phyloP scores from a whole-genome alignment of 1,140 invertebrate species.

The Pseudomyrmex concolor region DNA sequence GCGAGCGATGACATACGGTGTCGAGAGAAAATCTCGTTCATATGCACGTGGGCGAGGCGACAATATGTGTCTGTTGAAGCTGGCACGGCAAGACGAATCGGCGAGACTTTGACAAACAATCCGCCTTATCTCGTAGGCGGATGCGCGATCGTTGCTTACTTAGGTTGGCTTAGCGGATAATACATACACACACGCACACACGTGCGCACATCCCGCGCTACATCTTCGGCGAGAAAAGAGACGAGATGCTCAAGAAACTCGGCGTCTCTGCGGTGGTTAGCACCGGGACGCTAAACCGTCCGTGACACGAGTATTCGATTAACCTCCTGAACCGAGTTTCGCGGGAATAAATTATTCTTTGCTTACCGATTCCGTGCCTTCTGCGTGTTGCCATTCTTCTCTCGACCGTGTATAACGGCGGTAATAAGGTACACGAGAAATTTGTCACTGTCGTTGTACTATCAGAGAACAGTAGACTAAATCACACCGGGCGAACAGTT shows the following conservation, averaged over 20 bases:
- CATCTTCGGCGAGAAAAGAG: not conserved
- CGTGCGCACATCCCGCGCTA: slow-evolving; percentile 2
- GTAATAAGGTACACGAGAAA: slow-evolving; percentile 35
- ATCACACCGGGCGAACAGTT: not conserved
- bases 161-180: slow-evolving; percentile 22
- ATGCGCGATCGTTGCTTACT: slow-evolving; percentile 68
- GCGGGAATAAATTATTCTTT: slow-evolving; percentile 65
- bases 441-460: slow-evolving; percentile 53
- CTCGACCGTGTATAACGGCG: not conserved
- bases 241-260: slow-evolving; percentile 51
- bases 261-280: slow-evolving; percentile 64
- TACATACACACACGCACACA: no score
- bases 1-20: slow-evolving; percentile 47
- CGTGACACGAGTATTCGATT: slow-evolving; percentile 73
- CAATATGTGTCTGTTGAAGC: slow-evolving; percentile 67
- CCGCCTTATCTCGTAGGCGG: slow-evolving; percentile 68
- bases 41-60: slow-evolving; percentile 65
- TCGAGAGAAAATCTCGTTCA: slow-evolving; percentile 63
- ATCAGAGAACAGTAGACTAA: slow-evolving; percentile 11
- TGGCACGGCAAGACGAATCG: slow-evolving; percentile 66
- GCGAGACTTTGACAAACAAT: slow-evolving; percentile 69
- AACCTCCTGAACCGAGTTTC: slow-evolving; percentile 65
- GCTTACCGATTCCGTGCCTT: slow-evolving; percentile 54
- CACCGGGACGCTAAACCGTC: slow-evolving; percentile 66
- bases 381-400: slow-evolving; percentile 26